A percentile compares a stretch with the other conserved stretches of the same genome.
Conservation (phyloP, 1,140 invertebrate genomes). For the Drosophila pandora region DNA sequence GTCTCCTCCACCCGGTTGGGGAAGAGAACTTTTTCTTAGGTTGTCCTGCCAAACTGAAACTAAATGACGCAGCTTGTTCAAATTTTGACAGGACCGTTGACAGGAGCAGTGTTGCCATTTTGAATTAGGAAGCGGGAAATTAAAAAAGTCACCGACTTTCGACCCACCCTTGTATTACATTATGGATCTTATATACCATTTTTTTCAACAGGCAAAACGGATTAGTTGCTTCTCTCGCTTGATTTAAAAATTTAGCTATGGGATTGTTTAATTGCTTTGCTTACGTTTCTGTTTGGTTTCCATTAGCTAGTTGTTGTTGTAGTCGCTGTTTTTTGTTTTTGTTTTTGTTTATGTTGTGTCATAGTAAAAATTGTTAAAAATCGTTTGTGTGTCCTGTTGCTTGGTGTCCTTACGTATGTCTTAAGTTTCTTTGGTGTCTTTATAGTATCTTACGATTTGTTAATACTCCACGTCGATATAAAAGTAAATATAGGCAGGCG, state of each 20-base stretch:
- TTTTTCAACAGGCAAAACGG: constrained; percentile 61
- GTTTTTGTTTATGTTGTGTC: constrained; percentile 10
- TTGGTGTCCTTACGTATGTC: constrained; percentile 62
- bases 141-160: neutral
- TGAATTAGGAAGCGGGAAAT: too few species aligned
- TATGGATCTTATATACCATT: constrained; percentile 47
- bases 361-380: constrained; percentile 71
- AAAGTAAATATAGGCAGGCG: constrained; percentile 74
- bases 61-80: too few species aligned
- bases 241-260: constrained; percentile 74
- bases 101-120: too few species aligned
- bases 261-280: constrained; percentile 77
- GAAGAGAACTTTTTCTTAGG: too few species aligned
- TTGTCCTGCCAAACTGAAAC: too few species aligned
- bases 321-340: constrained; percentile 10
- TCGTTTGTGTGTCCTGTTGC: constrained; percentile 50
- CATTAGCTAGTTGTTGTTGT: constrained; percentile 64
- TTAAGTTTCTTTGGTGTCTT: constrained; percentile 63
- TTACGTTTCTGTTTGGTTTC: constrained; percentile 46
- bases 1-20: neutral
- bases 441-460: constrained; percentile 50
- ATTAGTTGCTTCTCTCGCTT: constrained; percentile 41
- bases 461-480: constrained; percentile 43
- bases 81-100: too few species aligned
- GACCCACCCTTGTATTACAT: constrained; percentile 8